Evolutionary conservation across 2,113 vertebrate species (phyloP).

Genomic region (Tretioscincus oriximinensis): DNA sequence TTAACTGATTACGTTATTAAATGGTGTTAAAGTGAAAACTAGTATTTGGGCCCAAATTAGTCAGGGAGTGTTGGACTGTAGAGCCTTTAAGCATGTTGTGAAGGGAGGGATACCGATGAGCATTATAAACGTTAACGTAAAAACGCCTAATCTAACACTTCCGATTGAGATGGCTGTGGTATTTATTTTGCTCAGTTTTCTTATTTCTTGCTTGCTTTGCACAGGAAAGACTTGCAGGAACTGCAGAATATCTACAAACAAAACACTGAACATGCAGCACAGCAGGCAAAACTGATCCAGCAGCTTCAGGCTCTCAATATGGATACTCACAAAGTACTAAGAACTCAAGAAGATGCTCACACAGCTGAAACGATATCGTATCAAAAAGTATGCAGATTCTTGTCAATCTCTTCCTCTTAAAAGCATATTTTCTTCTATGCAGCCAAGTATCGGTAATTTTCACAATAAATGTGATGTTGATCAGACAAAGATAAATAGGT

Average conservation of each 20-base stretch:
- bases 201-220: slow-evolving; percentile 59
- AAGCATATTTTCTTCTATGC: background rate
- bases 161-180: slow-evolving; percentile 29
- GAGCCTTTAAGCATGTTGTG: slow-evolving; percentile 51
- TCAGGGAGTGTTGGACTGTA: too few relatives aligned
- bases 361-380: slow-evolving; percentile 81
- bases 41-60: background rate
- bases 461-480: background rate
- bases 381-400: slow-evolving; percentile 78
- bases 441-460: background rate
- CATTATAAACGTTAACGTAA: slow-evolving; percentile 42
- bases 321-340: slow-evolving; percentile 83
- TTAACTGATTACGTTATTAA: background rate
- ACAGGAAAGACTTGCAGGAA: slow-evolving; percentile 82
- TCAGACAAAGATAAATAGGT: background rate
- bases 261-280: slow-evolving; percentile 77
- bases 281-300: slow-evolving; percentile 87
- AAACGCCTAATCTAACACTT: slow-evolving; percentile 37
- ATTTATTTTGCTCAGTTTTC: slow-evolving; percentile 42
- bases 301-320: slow-evolving; percentile 86
- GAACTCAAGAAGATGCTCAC: slow-evolving; percentile 85
- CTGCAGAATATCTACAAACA: slow-evolving; percentile 83
- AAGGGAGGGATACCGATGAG: slow-evolving; percentile 48
- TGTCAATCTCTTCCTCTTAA: background rate
- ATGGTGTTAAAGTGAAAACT: background rate